Evolutionary conservation across 2,797 vertebrate species (phyloP).

Genomic region (Lepilemur septentrionalis): DNA sequence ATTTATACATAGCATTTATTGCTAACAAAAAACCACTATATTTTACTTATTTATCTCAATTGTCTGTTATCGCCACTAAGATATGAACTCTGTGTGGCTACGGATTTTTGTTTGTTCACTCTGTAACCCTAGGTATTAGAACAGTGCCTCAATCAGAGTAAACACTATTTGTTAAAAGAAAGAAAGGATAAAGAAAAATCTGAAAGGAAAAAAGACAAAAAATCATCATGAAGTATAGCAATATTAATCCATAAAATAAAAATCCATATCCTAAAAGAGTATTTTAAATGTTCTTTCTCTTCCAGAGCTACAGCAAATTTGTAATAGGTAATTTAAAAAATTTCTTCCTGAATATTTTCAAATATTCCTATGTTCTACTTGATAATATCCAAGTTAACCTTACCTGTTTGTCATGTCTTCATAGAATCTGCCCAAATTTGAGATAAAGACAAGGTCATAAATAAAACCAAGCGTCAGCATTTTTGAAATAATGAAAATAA

Average conservation of each 20-base stretch:
- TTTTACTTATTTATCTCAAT: conserved; percentile 18
- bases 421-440: neutral
- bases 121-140: neutral
- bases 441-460: neutral
- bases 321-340: neutral
- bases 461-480: conserved; percentile 2
- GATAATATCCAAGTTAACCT: neutral
- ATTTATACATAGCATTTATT: neutral
- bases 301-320: neutral
- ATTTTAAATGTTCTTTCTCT: neutral
- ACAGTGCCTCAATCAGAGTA: neutral
- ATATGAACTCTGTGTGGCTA: neutral
- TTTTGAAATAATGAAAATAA: conserved; percentile 46
- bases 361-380: neutral
- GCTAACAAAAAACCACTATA: neutral
- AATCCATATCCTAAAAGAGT: neutral
- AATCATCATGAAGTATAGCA: neutral
- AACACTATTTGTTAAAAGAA: neutral
- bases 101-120: neutral
- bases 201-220: neutral
- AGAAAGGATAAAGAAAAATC: neutral
- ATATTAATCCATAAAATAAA: neutral
- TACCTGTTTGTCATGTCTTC: neutral
- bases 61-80: neutral
- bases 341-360: neutral